Conservation (phyloP, 2,888 invertebrate genomes). For the Pollenia angustigena region DNA sequence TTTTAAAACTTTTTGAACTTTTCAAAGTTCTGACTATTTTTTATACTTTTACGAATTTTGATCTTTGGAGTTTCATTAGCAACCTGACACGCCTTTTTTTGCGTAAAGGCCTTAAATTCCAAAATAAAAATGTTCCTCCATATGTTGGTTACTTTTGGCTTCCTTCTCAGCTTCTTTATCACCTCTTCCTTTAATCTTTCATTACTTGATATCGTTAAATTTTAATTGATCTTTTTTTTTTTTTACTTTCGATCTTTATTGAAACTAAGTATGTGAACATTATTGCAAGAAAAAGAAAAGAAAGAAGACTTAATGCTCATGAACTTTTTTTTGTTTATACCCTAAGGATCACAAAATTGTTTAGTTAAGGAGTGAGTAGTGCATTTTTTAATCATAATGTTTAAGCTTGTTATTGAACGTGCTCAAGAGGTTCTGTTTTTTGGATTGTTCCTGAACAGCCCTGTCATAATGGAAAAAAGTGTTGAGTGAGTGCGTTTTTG, state of each 20-base stretch:
- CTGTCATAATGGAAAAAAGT: conserved; percentile 52
- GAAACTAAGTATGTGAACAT: conserved; percentile 69
- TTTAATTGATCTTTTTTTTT: conserved; percentile 81
- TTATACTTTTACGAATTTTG: conserved; percentile 28
- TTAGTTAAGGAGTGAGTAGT: conserved; percentile 72
- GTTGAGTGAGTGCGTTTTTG: conserved; percentile 39
- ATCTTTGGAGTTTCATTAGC: conserved; percentile 71
- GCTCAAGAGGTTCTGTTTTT: conserved; percentile 24
- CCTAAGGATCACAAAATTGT: conserved; percentile 67
- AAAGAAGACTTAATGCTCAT: conserved; percentile 51
- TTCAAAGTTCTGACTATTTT: not conserved
- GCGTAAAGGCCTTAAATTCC: conserved; percentile 17
- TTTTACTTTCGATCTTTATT: conserved; percentile 47
- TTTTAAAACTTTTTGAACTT: not conserved
- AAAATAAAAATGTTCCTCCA: conserved; percentile 26
- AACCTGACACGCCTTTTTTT: conserved; percentile 65
- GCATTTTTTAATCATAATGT: conserved; percentile 80
- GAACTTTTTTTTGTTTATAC: conserved; percentile 37
- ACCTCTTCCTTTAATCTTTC: conserved; percentile 24
- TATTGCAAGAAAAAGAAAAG: not conserved
- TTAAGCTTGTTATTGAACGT: conserved; percentile 73
- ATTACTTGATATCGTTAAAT: conserved; percentile 82
- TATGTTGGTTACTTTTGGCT: conserved; percentile 32
- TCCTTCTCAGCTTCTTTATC: not conserved
- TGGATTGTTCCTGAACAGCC: not conserved